These are phyloP conservation scores for Andrena fulva DNA, from an alignment of 2,888 invertebrate species.

Conservation along the genomic window DNA sequence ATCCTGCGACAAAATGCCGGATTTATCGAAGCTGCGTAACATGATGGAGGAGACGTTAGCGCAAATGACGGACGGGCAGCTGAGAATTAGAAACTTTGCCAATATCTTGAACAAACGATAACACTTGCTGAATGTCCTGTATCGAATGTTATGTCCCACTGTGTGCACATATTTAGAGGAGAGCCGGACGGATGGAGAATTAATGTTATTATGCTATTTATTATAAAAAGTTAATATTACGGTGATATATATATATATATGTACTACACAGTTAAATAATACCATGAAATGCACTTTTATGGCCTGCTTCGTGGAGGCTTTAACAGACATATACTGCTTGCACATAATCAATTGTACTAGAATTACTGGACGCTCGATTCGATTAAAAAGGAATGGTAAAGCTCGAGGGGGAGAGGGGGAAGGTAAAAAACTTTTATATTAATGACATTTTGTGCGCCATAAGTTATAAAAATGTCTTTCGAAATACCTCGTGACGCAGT, in stretches of 20 bases:
- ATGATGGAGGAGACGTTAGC: slow-evolving; percentile 81
- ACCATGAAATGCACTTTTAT: slow-evolving; percentile 68
- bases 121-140: slow-evolving; percentile 76
- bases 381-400: slow-evolving; percentile 3
- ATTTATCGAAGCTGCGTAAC: slow-evolving; percentile 87
- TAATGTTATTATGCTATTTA: slow-evolving; percentile 82
- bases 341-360: slow-evolving; percentile 69
- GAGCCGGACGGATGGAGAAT: slow-evolving; percentile 71
- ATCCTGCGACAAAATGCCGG: slow-evolving; percentile 91
- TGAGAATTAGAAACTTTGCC: slow-evolving; percentile 79
- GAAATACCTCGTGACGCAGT: slow-evolving; percentile 69
- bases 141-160: slow-evolving; percentile 68
- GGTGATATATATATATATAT: slow-evolving; percentile 66
- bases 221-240: slow-evolving; percentile 76
- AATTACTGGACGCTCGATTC: slow-evolving; percentile 45
- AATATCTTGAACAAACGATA: slow-evolving; percentile 84
- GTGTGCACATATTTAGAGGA: slow-evolving; percentile 75
- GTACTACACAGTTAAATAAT: slow-evolving; percentile 69
- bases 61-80: slow-evolving; percentile 76
- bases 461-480: slow-evolving; percentile 65
- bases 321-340: slow-evolving; percentile 66
- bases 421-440: slow-evolving; percentile 36
- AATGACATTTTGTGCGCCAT: slow-evolving; percentile 50
- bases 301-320: slow-evolving; percentile 74
- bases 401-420: not conserved